Conservation (phyloP, 2,888 invertebrate genomes). For the Volucella bombylans region DNA sequence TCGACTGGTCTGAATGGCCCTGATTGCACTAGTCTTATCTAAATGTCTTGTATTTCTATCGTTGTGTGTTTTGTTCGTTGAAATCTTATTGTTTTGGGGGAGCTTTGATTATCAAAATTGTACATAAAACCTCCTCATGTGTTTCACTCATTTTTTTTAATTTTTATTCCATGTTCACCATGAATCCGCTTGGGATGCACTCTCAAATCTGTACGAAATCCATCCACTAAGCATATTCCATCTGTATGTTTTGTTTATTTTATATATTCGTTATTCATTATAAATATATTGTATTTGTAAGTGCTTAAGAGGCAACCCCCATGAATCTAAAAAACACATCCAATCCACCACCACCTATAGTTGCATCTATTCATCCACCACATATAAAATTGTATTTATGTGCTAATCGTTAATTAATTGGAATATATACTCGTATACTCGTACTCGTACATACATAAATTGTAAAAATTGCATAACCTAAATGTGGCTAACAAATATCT, state of each 20-base stretch:
- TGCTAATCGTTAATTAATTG: slow-evolving; percentile 45
- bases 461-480: slow-evolving; percentile 60
- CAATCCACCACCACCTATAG: slow-evolving; percentile 53
- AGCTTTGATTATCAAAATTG: slow-evolving; percentile 19
- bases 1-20: slow-evolving; percentile 28
- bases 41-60: not conserved
- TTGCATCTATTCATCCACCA: slow-evolving; percentile 65
- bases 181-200: slow-evolving; percentile 62
- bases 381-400: slow-evolving; percentile 21
- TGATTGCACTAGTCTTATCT: slow-evolving; percentile 14
- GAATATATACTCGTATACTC: not conserved
- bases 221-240: slow-evolving; percentile 40
- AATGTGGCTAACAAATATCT: slow-evolving; percentile 72
- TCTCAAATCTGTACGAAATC: slow-evolving; percentile 45
- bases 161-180: slow-evolving; percentile 27
- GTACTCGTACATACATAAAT: slow-evolving; percentile 31
- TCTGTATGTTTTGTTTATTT: slow-evolving; percentile 35
- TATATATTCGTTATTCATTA: slow-evolving; percentile 28
- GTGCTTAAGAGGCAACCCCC: slow-evolving; percentile 17
- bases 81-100: not conserved
- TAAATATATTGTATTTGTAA: not conserved
- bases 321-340: slow-evolving; percentile 52
- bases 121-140: slow-evolving; percentile 32
- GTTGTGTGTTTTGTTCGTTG: slow-evolving; percentile 3
- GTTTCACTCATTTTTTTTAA: slow-evolving; percentile 57